phyloP scores from a whole-genome alignment of 1,140 invertebrate genomes.

The Drosophila pruinosa region DNA sequence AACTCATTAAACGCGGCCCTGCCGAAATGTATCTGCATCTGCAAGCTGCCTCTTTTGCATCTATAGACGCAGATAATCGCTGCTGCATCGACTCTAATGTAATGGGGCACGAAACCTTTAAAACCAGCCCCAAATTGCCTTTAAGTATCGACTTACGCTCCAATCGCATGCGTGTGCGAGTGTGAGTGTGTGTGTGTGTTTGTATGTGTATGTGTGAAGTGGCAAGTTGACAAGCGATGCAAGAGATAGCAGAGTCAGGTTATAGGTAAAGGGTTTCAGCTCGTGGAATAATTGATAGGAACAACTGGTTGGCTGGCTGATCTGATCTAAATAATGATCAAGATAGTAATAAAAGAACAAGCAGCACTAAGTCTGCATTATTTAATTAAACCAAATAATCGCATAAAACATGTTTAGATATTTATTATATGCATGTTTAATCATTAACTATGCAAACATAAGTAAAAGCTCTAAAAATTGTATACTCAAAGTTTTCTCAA shows the following conservation, averaged over 20 bases:
- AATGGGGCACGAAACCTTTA: constrained; percentile 45
- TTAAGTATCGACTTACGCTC: constrained; percentile 11
- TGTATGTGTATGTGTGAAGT: constrained; percentile 7
- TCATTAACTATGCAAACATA: too few species aligned
- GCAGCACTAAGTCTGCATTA: neutral
- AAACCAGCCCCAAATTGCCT: constrained; percentile 7
- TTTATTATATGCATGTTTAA: too few species aligned
- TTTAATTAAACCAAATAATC: neutral
- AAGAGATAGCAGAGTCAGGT: constrained; percentile 6
- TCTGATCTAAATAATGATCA: neutral
- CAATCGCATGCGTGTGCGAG: neutral
- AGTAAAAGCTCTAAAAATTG: too few species aligned
- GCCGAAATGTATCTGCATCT: constrained; percentile 22
- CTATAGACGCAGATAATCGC: constrained; percentile 39
- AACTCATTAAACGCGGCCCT: constrained; percentile 56
- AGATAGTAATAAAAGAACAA: neutral
- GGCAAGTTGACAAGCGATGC: constrained; percentile 34
- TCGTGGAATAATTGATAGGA: neutral
- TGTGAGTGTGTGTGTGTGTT: neutral
- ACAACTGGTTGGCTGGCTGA: neutral
- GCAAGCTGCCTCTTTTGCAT: constrained; percentile 21
- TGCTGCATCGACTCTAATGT: constrained; percentile 31
- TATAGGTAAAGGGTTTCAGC: neutral
- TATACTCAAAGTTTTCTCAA: too few species aligned
- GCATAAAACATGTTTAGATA: too few species aligned